Base-by-base conservation (phyloP, 1,140 invertebrate genomes). In the Venturia canescens region DNA sequence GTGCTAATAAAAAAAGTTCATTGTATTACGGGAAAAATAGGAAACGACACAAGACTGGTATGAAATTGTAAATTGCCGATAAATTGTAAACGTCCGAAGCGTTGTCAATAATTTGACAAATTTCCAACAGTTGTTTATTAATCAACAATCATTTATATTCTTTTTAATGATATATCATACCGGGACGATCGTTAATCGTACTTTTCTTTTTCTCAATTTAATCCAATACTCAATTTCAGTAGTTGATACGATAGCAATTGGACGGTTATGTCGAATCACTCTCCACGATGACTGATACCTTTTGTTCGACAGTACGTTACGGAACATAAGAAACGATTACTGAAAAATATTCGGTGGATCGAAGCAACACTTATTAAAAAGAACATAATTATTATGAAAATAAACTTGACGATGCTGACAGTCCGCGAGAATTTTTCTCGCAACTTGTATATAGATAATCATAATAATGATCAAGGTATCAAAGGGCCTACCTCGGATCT, bases 371-470 rank as follows among this genome's bases (percentile, higher is more conserved):
- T 53, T 0, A 57, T n/a, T n/a, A 18, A 18, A 53, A 74, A 44
- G 38, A 11, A 44, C n/a, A 72, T 34, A 18, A 26, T 26, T n/a
- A 13, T 21, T 23, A 72, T 50, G 3, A 5, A 31, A 18, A 18
- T 38, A 1, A 34, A 34, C 15, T 38, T 15, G 26, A 31, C 44
- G 48, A 29, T 13, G 16, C 11, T 23, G 23, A 27, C 18, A 57
- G 71, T 75, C 50, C 44, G 26, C 23, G 44, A 26, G 71, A 75
- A 57, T n/a, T 9, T n/a, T 27, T 3, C 71, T 57, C 48, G 71
- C 50, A 66, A 57, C 50, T 75, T 75, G 71, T 75, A 75, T 50
- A 75, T 75, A 75, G 71, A 57, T 26, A 26, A 66, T 57, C 38
- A 11, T 44, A 18, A 57, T 66, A 75, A 57, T 57, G 44, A 57